Evolutionary conservation across 2,113 vertebrate species (phyloP).

Genomic region (Alligator mississippiensis): DNA sequence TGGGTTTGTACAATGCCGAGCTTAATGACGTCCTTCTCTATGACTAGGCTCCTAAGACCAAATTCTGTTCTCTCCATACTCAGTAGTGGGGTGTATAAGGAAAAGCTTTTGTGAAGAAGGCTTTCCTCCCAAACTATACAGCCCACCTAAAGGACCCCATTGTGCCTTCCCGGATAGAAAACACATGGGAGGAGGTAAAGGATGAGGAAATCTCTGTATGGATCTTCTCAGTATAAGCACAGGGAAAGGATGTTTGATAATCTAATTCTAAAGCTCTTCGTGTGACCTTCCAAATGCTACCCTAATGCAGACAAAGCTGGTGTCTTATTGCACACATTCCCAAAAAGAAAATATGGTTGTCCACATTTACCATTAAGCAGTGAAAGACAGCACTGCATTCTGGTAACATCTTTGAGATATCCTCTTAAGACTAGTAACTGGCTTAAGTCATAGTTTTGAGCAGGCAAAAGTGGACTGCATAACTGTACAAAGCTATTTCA

Average conservation of each 20-base stretch:
- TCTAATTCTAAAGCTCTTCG: not conserved
- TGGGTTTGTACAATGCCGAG: not conserved
- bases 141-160: not conserved
- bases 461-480: fast-evolving
- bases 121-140: not conserved
- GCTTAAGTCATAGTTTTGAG: not conserved
- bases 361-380: not conserved
- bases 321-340: not conserved
- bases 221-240: not conserved
- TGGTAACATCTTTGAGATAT: not conserved
- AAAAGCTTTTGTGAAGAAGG: not conserved
- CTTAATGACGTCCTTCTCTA: not conserved
- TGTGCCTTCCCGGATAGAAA: not conserved
- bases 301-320: not conserved
- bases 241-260: not conserved
- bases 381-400: not conserved
- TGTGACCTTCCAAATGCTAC: not conserved
- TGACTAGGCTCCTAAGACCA: not conserved
- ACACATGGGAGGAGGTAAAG: not conserved
- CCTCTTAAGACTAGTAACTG: not conserved
- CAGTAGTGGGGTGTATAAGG: not conserved
- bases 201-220: not conserved
- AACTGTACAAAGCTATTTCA: not conserved
- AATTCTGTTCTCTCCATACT: not conserved
- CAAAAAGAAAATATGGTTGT: conserved; percentile 5